Percentiles rank a stretch among this genome's conserved stretches.
Evolutionary conservation across 2,888 invertebrate genomes (phyloP).

Genomic region (Tenthredo notha): DNA sequence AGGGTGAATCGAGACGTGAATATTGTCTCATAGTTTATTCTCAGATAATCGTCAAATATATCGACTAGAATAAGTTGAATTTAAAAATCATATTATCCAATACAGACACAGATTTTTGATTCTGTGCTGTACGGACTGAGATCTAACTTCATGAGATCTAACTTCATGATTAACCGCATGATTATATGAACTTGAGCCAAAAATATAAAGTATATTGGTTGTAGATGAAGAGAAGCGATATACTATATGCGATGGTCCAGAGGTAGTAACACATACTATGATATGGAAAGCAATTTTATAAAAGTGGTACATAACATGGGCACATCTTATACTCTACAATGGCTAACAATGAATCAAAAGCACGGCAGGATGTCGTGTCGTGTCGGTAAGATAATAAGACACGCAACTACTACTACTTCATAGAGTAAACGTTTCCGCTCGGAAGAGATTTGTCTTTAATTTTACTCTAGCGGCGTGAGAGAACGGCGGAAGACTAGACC

Average conservation of each 20-base stretch:
- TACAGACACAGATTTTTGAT: no score
- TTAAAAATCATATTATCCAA: no score
- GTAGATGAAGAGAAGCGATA: background rate
- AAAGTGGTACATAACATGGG: conserved; percentile 6
- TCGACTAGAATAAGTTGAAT: background rate
- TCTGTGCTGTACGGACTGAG: no score
- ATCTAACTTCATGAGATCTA: background rate
- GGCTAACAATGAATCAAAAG: conserved; percentile 15
- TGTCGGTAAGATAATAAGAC: conserved; percentile 28
- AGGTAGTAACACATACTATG: background rate
- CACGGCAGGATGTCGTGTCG: conserved; percentile 21
- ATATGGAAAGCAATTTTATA: background rate
- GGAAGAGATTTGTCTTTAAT: conserved; percentile 37
- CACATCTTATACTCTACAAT: conserved; percentile 8
- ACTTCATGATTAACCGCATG: no score
- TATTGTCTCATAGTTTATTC: background rate
- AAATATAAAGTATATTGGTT: background rate
- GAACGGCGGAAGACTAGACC: conserved; percentile 10
- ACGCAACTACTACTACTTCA: background rate
- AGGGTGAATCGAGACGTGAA: conserved; percentile 8
- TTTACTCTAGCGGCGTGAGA: conserved; percentile 2
- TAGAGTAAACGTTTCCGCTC: conserved; percentile 41
- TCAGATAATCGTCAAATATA: background rate
- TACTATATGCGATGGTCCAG: background rate
- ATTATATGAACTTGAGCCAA: background rate